Evolutionary conservation across 2,113 vertebrate species (phyloP).

Genomic region (Emydura subglobosa): DNA sequence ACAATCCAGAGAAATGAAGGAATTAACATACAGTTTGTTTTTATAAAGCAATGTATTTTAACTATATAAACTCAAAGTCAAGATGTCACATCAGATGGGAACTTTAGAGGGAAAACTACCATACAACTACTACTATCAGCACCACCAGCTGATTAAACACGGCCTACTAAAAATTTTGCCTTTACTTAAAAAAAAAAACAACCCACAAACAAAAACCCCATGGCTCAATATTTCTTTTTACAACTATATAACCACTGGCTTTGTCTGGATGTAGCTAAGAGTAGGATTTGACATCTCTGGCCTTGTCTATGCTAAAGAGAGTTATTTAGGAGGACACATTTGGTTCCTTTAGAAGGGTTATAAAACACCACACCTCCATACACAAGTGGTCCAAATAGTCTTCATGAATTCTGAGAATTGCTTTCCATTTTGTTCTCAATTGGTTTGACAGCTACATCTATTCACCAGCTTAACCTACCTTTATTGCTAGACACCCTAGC

Average conservation of each 20-base stretch:
- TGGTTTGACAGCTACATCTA: neutral
- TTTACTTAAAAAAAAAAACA: neutral
- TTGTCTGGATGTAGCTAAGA: neutral
- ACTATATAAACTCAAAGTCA: neutral
- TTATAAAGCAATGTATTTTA: conserved; percentile 27
- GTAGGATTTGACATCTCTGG: neutral
- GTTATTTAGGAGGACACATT: neutral
- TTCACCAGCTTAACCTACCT: neutral
- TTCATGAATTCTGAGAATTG: neutral
- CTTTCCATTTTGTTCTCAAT: neutral
- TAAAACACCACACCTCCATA: neutral
- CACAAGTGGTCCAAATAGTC: neutral
- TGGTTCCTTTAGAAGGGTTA: neutral
- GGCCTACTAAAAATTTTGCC: neutral
- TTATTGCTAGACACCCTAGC: neutral
- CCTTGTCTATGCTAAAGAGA: neutral
- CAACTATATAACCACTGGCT: neutral
- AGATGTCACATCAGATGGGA: conserved; percentile 60
- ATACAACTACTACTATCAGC: neutral
- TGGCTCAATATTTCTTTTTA: neutral
- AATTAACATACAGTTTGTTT: neutral
- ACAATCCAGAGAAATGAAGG: neutral
- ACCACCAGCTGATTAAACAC: conserved; percentile 39
- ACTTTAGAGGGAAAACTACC: conserved; percentile 1
- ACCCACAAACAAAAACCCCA: neutral